Evolutionary conservation across 2,797 vertebrate genomes (phyloP), one percentile per base, ranked within the genome.

Genomic region (Trachurus trachurus): DNA sequence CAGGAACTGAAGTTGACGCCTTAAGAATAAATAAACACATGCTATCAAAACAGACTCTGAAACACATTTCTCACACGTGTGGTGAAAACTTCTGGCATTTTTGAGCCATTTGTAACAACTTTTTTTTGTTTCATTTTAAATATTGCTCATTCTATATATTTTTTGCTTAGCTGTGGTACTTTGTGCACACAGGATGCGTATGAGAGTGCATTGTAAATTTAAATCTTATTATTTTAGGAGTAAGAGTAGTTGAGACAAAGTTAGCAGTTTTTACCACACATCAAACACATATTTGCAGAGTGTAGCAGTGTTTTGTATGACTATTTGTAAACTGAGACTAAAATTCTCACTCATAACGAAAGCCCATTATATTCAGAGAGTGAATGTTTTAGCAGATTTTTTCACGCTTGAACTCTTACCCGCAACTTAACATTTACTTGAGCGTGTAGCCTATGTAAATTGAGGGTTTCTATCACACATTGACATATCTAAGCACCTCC

Each of bases 1-100:
- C 84, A 92, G 96, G 90, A 90, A 96, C 96, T 78, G 95, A 93
- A 94, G 94, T 94, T 84, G 96, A 96, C 95, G 96, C 95, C 98
- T 99, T 8, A 17, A 31, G 39, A 49, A 74, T 26, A 1, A 47
- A 17, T 39, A 78, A 2, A 62, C 13, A 19, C 9, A 47, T 12
- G 11, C 7, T 6, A 49, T 50, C 6, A 9, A 42, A 68, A 17
- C 44, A 16, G 0, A 66, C 6, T 16, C 9, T 39, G 6, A n/a
- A 17, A 12, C 7, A 8, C 4, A 6, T 64, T 42, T 52, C 11
- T 37, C 5, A 10, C 44, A 16, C 21, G 21, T 54, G 45, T 26
- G 62, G 26, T 26, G 52, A 58, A 42, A 37, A 2, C 47, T 45
- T 15, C 7, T 21, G 9, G 21, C 17, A 40, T 9, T 6, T 21